A percentile compares a stretch with the other conserved stretches of the same genome.
Evolutionary conservation across 2,888 invertebrate genomes (phyloP).

Genomic region (Synanthedon vespiformis): DNA sequence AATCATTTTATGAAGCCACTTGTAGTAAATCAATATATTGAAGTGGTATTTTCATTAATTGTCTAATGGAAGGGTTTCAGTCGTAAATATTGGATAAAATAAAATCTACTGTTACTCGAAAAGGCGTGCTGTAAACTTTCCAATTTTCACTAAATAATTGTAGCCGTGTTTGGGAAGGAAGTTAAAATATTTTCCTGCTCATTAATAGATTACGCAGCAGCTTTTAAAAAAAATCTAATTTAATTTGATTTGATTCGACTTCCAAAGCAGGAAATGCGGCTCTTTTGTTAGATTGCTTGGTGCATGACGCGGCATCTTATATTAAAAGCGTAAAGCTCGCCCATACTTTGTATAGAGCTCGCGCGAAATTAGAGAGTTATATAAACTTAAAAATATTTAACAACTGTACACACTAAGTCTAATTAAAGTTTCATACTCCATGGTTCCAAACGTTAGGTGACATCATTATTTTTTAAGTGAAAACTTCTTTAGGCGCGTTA

Average conservation of each 20-base stretch:
- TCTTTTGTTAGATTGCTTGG: slow-evolving; percentile 12
- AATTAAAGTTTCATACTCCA: too few relatives aligned
- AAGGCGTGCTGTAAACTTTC: too few relatives aligned
- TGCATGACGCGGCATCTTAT: slow-evolving; percentile 14
- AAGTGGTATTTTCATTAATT: slow-evolving; percentile 22
- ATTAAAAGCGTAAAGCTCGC: slow-evolving; percentile 5
- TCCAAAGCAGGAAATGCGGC: slow-evolving; percentile 23
- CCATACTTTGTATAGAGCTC: background rate
- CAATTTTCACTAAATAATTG: too few relatives aligned
- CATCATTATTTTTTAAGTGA: too few relatives aligned
- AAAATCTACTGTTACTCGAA: too few relatives aligned
- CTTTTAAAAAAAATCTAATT: slow-evolving; percentile 19
- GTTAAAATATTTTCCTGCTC: slow-evolving; percentile 9
- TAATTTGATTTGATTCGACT: slow-evolving; percentile 21
- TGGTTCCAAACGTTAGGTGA: too few relatives aligned
- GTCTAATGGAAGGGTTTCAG: background rate
- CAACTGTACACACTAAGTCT: too few relatives aligned
- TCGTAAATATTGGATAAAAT: too few relatives aligned
- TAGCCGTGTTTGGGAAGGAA: too few relatives aligned
- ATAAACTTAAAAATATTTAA: too few relatives aligned
- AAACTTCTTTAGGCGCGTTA: too few relatives aligned
- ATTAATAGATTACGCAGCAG: slow-evolving; percentile 23
- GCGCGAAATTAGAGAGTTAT: too few relatives aligned
- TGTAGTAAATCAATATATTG: slow-evolving; percentile 14
- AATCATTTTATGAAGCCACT: background rate